phyloP scores from a whole-genome alignment of 2,888 invertebrate genomes.

The Endotricha flammealis region DNA sequence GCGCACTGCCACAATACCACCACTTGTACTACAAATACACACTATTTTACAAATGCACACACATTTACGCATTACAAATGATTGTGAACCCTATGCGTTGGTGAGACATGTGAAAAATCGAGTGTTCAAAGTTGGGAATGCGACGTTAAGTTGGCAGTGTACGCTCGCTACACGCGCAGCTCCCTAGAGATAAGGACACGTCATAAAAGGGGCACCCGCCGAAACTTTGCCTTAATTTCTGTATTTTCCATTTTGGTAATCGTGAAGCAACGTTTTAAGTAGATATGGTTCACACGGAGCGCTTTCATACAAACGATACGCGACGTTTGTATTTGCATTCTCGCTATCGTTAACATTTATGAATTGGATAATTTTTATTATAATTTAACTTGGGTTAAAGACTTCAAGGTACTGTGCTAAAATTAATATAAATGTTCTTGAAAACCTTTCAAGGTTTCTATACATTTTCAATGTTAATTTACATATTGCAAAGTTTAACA shows the following conservation, averaged over 20 bases:
- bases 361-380: conserved; percentile 2
- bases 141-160: conserved; percentile 30
- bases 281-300: conserved; percentile 39
- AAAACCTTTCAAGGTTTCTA: too few species aligned
- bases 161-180: conserved; percentile 46
- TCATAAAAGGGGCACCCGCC: conserved; percentile 66
- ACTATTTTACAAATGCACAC: conserved; percentile 31
- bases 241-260: conserved; percentile 53
- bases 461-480: too few species aligned
- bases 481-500: too few species aligned
- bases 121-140: conserved; percentile 28
- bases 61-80: conserved; percentile 14
- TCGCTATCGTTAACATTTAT: conserved; percentile 7
- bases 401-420: neutral
- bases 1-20: conserved; percentile 60
- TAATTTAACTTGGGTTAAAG: neutral
- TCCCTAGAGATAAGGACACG: conserved; percentile 65
- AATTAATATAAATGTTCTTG: neutral
- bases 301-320: conserved; percentile 18
- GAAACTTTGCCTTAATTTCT: conserved; percentile 66
- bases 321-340: conserved; percentile 15
- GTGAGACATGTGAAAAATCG: conserved; percentile 27
- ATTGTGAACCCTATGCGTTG: conserved; percentile 34
- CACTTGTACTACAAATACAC: conserved; percentile 44
- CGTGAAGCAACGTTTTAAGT: conserved; percentile 39